A percentile compares a stretch with the other conserved stretches of the same genome.
phyloP scores from a whole-genome alignment of 1,140 invertebrate genomes.

The Drosophila insularis region DNA sequence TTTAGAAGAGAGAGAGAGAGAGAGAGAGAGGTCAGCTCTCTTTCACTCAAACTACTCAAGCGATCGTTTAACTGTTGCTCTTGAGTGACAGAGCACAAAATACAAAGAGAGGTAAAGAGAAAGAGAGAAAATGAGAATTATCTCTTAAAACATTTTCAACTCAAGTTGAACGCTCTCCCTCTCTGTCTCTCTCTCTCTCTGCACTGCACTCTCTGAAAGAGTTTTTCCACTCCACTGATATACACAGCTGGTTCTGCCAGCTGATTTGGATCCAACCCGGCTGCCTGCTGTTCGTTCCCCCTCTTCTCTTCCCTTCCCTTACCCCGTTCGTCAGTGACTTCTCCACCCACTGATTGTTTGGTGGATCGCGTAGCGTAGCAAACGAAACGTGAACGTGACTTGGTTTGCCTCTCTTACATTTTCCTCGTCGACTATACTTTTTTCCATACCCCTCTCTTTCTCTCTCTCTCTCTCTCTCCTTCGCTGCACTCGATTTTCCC shows the following conservation, averaged over 20 bases:
- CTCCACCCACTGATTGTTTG: neutral
- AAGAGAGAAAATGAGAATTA: neutral
- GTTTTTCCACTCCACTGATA: neutral
- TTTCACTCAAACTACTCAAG: neutral
- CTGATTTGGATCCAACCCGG: neutral
- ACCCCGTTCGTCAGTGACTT: neutral
- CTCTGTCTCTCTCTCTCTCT: neutral
- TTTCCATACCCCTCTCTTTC: too few species aligned
- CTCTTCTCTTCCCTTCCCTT: neutral
- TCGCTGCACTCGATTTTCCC: neutral
- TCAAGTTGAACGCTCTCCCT: neutral
- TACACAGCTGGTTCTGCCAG: neutral
- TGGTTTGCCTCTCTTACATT: slow-evolving; percentile 25
- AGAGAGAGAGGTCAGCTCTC: neutral
- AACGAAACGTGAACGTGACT: slow-evolving; percentile 64
- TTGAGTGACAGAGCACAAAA: neutral
- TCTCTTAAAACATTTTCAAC: neutral
- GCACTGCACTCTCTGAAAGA: neutral
- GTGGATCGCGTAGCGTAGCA: slow-evolving; percentile 1
- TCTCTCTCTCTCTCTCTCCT: neutral
- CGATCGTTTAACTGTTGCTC: neutral
- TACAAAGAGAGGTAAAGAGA: neutral
- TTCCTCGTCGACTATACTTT: slow-evolving; percentile 1
- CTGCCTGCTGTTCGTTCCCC: neutral
- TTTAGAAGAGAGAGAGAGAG: neutral